Percentiles rank a stretch among this genome's conserved stretches.
Evolutionary conservation across 2,113 vertebrate genomes (phyloP).

Genomic region (Microtus oregoni): DNA sequence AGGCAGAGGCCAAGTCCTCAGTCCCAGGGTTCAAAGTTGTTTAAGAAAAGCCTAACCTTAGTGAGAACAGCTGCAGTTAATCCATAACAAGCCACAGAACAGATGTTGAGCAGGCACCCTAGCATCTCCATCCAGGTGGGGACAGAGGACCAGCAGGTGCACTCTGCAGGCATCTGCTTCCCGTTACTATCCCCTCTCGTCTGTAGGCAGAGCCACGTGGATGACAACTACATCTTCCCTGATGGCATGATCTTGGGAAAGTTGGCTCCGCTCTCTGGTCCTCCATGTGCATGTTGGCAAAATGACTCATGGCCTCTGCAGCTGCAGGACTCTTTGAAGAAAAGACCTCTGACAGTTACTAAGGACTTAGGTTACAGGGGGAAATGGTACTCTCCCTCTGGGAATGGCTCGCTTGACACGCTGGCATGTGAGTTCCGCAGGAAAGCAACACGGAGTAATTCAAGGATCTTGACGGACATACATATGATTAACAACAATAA

Average conservation of each 20-base stretch:
- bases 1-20: not conserved
- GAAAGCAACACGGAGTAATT: not conserved
- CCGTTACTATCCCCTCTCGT: accelerated
- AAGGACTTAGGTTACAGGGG: conserved; percentile 8
- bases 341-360: not conserved
- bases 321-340: not conserved
- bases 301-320: not conserved
- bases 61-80: not conserved
- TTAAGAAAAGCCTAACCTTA: not conserved
- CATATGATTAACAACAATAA: conserved; percentile 6
- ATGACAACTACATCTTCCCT: no score
- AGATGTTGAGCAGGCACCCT: not conserved
- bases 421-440: not conserved
- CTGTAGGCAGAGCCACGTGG: not conserved
- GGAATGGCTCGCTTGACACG: not conserved
- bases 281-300: not conserved
- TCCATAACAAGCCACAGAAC: no score
- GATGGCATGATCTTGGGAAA: not conserved
- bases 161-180: not conserved
- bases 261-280: not conserved
- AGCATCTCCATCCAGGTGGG: not conserved
- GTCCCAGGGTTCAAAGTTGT: not conserved
- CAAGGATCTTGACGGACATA: conserved; percentile 4
- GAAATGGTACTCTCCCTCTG: not conserved
- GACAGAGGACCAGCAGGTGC: not conserved